Conservation (phyloP, 2,113 vertebrate genomes). For the Colaptes auratus region DNA sequence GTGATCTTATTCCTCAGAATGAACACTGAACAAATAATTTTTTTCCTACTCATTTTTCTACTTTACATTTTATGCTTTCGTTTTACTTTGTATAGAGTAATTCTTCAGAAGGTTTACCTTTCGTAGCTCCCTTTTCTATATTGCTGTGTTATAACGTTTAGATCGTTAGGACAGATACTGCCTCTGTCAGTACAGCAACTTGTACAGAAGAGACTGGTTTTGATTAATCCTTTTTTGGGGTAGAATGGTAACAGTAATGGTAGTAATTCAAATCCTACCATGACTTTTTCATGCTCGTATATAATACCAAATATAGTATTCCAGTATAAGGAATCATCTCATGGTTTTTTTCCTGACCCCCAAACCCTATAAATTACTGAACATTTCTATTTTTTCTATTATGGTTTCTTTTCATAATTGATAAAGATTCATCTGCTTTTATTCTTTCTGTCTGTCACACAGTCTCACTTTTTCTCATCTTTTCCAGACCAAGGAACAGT, state of each 20-base stretch:
- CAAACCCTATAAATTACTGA: not conserved
- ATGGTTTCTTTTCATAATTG: not conserved
- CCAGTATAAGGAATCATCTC: not conserved
- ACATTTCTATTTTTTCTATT: not conserved
- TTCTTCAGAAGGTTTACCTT: not conserved
- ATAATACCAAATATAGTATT: not conserved
- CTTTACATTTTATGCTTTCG: not conserved
- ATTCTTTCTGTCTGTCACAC: not conserved
- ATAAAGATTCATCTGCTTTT: not conserved
- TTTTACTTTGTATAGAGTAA: not conserved
- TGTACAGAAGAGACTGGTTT: not conserved
- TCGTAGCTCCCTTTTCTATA: not conserved
- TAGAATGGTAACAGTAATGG: not conserved
- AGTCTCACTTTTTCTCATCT: not conserved
- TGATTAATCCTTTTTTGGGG: not conserved
- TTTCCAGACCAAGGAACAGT: constrained; percentile 90
- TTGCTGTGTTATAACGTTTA: not conserved
- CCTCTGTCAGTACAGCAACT: not conserved
- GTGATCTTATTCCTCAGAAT: not conserved
- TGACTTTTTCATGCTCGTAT: not conserved
- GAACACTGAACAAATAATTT: not conserved
- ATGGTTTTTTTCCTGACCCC: not conserved
- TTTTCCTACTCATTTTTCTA: not conserved
- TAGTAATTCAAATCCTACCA: not conserved
- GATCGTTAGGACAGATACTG: not conserved